Conservation (phyloP, 2,888 invertebrate genomes). For the Drosophila trichaetosa region DNA sequence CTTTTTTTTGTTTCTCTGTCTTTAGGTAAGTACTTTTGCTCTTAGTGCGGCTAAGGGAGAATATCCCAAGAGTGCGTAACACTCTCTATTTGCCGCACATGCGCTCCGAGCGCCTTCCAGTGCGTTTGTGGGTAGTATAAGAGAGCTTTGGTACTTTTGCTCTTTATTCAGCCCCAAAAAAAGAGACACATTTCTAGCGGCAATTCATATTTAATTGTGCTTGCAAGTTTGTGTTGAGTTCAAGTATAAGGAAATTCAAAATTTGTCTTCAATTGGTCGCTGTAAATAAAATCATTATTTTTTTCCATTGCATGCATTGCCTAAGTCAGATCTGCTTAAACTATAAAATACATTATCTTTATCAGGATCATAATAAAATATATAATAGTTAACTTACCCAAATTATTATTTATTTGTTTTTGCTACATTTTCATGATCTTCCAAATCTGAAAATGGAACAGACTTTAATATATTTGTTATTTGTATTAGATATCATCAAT, state of each 20-base stretch:
- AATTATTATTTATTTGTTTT: neutral
- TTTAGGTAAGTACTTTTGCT: neutral
- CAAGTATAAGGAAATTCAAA: neutral
- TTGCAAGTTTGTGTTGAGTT: neutral
- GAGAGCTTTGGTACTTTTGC: constrained; percentile 60
- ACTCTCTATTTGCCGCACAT: constrained; percentile 43
- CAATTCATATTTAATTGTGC: constrained; percentile 37
- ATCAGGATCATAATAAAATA: neutral
- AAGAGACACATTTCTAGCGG: constrained; percentile 14
- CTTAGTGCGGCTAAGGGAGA: constrained; percentile 45
- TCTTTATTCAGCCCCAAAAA: constrained; percentile 66
- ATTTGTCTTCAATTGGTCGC: neutral
- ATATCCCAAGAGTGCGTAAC: constrained; percentile 27
- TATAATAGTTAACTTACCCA: neutral
- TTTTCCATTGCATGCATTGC: neutral
- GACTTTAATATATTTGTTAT: neutral
- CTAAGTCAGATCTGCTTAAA: neutral
- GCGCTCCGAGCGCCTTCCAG: constrained; percentile 64
- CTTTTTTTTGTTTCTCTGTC: neutral
- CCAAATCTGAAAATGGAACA: constrained; percentile 49
- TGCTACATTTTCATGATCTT: constrained; percentile 69
- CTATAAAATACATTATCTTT: neutral
- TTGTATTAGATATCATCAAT: neutral
- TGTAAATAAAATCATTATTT: neutral
- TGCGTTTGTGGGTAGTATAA: constrained; percentile 59